These are phyloP conservation scores for Liopterus haemorrhoidalis DNA, from an alignment of 2,888 invertebrate genomes.

Conservation along the genomic window DNA sequence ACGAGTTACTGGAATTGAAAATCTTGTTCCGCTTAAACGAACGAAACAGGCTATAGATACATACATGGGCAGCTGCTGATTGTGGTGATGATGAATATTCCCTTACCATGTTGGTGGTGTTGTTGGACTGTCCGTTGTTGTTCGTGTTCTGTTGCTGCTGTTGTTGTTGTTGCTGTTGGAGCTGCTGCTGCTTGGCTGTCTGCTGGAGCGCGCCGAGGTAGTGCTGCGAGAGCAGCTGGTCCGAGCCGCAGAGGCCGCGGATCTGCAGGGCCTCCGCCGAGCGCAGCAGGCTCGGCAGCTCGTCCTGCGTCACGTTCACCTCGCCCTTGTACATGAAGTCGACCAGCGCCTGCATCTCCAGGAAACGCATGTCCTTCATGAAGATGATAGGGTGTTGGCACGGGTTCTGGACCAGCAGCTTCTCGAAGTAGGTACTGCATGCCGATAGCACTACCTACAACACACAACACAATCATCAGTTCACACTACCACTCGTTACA, in stretches of 20 bases:
- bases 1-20: neutral
- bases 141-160: neutral
- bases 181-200: slow-evolving; percentile 16
- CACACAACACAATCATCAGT: too few relatives aligned
- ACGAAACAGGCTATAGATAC: too few relatives aligned
- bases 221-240: slow-evolving; percentile 44
- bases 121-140: slow-evolving; percentile 1
- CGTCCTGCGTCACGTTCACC: slow-evolving; percentile 80
- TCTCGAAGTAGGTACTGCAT: slow-evolving; percentile 78
- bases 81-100: too few relatives aligned
- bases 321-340: slow-evolving; percentile 90
- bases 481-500: too few relatives aligned
- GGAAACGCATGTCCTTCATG: slow-evolving; percentile 78
- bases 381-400: slow-evolving; percentile 81
- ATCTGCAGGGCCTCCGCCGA: slow-evolving; percentile 81
- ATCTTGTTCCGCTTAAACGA: too few relatives aligned
- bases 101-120: slow-evolving; percentile 28
- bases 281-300: slow-evolving; percentile 71
- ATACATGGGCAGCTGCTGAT: too few relatives aligned
- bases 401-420: slow-evolving; percentile 72
- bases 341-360: slow-evolving; percentile 79
- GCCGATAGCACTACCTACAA: slow-evolving; percentile 80
- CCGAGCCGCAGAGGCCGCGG: slow-evolving; percentile 56
- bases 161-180: slow-evolving; percentile 17
- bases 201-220: slow-evolving; percentile 39